phyloP scores from a whole-genome alignment of 2,113 vertebrate genomes.

The Barnardius zonarius region DNA sequence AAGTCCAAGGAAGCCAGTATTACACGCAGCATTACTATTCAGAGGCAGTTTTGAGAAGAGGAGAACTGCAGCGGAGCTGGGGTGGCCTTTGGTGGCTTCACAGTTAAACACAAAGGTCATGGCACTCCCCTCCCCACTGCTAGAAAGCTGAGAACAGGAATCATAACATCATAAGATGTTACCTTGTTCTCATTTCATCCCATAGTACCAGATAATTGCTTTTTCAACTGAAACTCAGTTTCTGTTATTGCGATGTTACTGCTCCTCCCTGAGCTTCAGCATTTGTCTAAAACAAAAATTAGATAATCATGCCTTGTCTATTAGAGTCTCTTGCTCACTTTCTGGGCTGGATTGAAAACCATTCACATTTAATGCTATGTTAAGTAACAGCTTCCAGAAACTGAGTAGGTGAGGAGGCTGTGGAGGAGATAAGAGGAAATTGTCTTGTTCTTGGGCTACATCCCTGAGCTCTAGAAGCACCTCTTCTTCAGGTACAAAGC shows the following conservation, averaged over 20 bases:
- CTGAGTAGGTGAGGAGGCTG: neutral
- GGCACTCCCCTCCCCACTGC: neutral
- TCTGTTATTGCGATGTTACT: neutral
- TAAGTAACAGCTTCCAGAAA: conserved; percentile 24
- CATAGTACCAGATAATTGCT: conserved; percentile 15
- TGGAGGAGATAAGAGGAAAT: neutral
- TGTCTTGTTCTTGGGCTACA: neutral
- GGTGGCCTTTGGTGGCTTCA: neutral
- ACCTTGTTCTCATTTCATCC: conserved; percentile 32
- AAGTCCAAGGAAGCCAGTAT: neutral
- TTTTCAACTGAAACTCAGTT: conserved; percentile 43
- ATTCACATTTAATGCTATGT: neutral
- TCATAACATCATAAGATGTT: neutral
- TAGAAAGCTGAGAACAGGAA: neutral
- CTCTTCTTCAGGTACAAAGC: neutral
- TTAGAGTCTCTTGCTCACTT: neutral
- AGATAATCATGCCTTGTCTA: neutral
- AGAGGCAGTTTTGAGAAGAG: neutral
- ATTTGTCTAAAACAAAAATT: conserved; percentile 17
- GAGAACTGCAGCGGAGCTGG: neutral
- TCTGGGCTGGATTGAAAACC: conserved; percentile 23
- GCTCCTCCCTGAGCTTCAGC: neutral
- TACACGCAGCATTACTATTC: fast-evolving
- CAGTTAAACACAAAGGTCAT: neutral
- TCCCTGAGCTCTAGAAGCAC: neutral